Percentiles rank a stretch among this genome's conserved stretches.
phyloP scores from a whole-genome alignment of 1,140 invertebrate genomes.

The Drosophila pallidifrons region DNA sequence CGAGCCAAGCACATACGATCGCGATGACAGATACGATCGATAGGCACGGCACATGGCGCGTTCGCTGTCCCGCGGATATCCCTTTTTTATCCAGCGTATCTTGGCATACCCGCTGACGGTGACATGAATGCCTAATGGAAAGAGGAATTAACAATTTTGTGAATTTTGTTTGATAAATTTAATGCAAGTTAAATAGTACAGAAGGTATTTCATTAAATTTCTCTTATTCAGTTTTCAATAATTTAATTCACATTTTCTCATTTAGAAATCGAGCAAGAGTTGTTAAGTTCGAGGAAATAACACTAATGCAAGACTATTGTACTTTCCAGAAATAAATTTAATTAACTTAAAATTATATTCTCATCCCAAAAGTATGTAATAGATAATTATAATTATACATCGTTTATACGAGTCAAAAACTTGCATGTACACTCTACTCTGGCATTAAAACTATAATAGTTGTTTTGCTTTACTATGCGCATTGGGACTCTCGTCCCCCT shows the following conservation, averaged over 20 bases:
- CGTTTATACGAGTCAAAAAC: not conserved
- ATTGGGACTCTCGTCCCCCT: not conserved
- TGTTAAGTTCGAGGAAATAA: not conserved
- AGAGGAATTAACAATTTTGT: not conserved
- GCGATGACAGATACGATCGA: conserved; percentile 80
- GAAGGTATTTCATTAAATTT: no score
- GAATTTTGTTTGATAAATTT: no score
- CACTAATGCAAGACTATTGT: no score
- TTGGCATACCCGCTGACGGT: conserved; percentile 84
- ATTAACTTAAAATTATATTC: not conserved
- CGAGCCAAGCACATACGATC: conserved; percentile 81
- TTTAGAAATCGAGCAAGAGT: no score
- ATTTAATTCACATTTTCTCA: no score
- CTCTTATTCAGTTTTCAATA: no score
- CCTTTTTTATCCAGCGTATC: conserved; percentile 85
- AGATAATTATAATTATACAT: not conserved
- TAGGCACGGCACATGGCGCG: conserved; percentile 82
- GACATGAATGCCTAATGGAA: conserved; percentile 76
- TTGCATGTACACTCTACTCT: no score
- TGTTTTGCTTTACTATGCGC: not conserved
- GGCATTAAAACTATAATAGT: not conserved
- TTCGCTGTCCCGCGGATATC: conserved; percentile 83
- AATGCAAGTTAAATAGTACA: no score
- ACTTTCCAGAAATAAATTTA: not conserved
- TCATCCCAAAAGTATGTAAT: conserved; percentile 1